Conservation (phyloP, 2,797 vertebrate species). For the Cetoscarus ocellatus region DNA sequence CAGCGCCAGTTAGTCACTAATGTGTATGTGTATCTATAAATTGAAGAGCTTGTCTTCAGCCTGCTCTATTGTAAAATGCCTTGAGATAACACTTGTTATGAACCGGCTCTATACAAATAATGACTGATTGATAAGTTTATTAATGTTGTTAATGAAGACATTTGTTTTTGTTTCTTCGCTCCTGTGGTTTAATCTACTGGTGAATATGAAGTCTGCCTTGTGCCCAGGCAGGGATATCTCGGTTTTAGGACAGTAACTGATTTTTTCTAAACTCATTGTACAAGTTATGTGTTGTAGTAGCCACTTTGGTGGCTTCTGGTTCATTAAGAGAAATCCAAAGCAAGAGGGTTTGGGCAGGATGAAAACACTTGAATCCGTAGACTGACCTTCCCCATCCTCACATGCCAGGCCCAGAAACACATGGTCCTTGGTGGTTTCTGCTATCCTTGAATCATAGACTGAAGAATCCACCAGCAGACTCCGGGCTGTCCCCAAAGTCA, state of each 20-base stretch:
- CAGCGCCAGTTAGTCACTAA: no score
- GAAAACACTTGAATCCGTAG: neutral
- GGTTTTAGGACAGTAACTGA: neutral
- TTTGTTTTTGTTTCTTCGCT: no score
- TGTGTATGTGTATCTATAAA: no score
- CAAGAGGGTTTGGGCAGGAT: neutral
- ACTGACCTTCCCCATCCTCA: slow-evolving; percentile 89
- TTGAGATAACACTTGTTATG: no score
- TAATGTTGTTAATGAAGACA: no score
- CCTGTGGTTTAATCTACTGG: no score
- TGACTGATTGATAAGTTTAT: no score
- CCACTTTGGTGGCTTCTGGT: neutral
- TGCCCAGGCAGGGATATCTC: neutral
- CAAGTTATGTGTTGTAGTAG: neutral
- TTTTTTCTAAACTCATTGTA: neutral
- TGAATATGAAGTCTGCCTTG: neutral
- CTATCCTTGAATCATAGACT: slow-evolving; percentile 91
- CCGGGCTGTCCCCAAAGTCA: slow-evolving; percentile 84
- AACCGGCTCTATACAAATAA: no score
- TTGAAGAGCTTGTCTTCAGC: no score
- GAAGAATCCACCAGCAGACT: slow-evolving; percentile 93
- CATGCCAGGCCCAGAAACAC: slow-evolving; percentile 76
- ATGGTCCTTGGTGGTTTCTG: slow-evolving; percentile 91
- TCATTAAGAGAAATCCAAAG: neutral
- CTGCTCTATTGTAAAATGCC: no score